phyloP scores from a whole-genome alignment of 2,797 vertebrate species.

The Cirrhinus mrigala region DNA sequence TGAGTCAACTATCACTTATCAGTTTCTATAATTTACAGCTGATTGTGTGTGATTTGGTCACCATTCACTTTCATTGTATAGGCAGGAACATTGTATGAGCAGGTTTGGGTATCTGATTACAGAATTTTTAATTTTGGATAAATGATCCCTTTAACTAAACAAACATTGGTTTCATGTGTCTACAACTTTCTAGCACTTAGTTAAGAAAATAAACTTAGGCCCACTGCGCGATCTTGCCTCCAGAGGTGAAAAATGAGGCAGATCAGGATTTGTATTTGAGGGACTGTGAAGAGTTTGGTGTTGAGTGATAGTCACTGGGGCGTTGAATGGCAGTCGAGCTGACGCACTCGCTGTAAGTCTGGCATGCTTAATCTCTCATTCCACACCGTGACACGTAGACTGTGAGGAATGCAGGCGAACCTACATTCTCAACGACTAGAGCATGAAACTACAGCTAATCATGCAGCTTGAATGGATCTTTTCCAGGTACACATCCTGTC shows the following conservation, averaged over 20 bases:
- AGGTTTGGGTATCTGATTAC: neutral
- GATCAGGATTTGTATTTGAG: slow-evolving; percentile 6
- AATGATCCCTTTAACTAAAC: neutral
- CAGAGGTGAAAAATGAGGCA: slow-evolving; percentile 13
- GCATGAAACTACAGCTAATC: slow-evolving; percentile 53
- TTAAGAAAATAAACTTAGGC: slow-evolving; percentile 22
- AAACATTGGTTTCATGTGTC: neutral
- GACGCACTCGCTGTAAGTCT: slow-evolving; percentile 23
- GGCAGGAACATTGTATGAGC: neutral
- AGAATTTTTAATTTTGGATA: neutral
- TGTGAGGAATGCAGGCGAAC: slow-evolving; percentile 63
- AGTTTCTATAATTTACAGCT: neutral
- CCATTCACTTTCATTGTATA: neutral
- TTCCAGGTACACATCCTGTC: slow-evolving; percentile 36
- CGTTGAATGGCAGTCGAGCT: slow-evolving; percentile 6
- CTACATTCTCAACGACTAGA: slow-evolving; percentile 46
- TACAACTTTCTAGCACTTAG: neutral
- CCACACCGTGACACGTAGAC: slow-evolving; percentile 53
- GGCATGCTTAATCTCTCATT: slow-evolving; percentile 56
- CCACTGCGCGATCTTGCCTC: neutral
- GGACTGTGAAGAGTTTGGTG: slow-evolving; percentile 21
- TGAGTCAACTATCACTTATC: neutral
- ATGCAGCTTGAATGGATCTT: slow-evolving; percentile 38
- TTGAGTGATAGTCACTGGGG: slow-evolving; percentile 20
- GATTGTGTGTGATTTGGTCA: neutral